These are phyloP conservation scores for Cygnus buccinator DNA, from an alignment of 2,113 vertebrate genomes.

Conservation along the genomic window DNA sequence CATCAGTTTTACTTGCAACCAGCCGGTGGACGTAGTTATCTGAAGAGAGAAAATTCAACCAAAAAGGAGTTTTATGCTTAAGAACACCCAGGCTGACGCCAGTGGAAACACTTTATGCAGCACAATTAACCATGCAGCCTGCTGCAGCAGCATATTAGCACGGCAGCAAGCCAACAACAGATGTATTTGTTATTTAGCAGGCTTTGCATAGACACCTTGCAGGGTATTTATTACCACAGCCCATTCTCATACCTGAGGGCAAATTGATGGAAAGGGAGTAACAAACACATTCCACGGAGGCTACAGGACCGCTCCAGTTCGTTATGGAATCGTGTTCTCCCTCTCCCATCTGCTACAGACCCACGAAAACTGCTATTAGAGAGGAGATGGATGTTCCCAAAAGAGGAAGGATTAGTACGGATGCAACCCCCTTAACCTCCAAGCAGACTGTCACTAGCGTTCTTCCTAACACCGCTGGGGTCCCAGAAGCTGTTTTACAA, in stretches of 20 bases:
- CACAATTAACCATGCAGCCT: neutral
- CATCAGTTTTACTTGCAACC: conserved; percentile 96
- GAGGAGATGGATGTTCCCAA: neutral
- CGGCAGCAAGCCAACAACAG: conserved; percentile 15
- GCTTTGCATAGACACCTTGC: neutral
- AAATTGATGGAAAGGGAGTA: neutral
- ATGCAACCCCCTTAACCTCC: neutral
- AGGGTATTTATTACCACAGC: neutral
- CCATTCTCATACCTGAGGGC: neutral
- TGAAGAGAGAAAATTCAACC: conserved; percentile 58
- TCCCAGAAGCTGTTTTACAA: neutral
- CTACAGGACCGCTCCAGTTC: neutral
- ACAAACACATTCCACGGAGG: neutral
- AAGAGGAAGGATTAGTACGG: neutral
- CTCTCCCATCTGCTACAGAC: neutral
- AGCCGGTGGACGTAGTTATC: conserved; percentile 98
- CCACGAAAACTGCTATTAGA: neutral
- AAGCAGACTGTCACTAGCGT: neutral
- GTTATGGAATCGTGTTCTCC: neutral
- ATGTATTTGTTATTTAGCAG: neutral
- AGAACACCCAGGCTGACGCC: neutral
- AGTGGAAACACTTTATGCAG: neutral
- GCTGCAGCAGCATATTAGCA: neutral
- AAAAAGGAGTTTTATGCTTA: neutral
- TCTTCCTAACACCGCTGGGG: neutral